A percentile compares a stretch with the other conserved stretches of the same genome.
phyloP scores from a whole-genome alignment of 2,888 invertebrate species.

The Leucophora obtusa region DNA sequence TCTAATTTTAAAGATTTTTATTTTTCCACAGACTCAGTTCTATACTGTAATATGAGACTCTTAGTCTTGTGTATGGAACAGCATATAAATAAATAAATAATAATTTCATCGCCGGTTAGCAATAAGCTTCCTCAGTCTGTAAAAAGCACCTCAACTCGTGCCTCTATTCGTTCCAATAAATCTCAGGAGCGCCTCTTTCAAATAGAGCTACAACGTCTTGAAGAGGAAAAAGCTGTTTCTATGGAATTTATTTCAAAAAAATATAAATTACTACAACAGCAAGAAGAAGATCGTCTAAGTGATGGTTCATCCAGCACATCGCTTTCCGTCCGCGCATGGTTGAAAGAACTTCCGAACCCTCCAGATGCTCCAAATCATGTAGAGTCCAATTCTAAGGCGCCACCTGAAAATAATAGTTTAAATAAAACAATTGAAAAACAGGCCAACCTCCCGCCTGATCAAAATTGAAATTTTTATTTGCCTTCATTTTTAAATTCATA shows the following conservation, averaged over 20 bases:
- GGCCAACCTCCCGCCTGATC: neutral
- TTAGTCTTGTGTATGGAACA: too few species aligned
- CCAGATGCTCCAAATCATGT: neutral
- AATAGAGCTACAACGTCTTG: conserved; percentile 4
- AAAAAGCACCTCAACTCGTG: too few species aligned
- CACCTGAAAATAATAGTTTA: conserved; percentile 9
- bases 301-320: neutral
- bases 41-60: too few species aligned
- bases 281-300: neutral
- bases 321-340: neutral
- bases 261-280: conserved; percentile 3
- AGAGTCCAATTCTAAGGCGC: neutral
- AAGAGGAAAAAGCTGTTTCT: conserved; percentile 9
- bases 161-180: too few species aligned
- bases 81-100: too few species aligned
- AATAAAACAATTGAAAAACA: conserved; percentile 4
- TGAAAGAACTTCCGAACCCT: neutral
- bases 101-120: too few species aligned
- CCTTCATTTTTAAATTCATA: too few species aligned
- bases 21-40: too few species aligned
- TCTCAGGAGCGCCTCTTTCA: too few species aligned
- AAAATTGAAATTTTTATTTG: neutral
- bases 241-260: conserved; percentile 27
- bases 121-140: too few species aligned
- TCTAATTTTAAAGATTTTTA: too few species aligned